These are phyloP conservation scores for Leuciscus idus DNA, from an alignment of 2,113 vertebrate species.

Conservation along the genomic window DNA sequence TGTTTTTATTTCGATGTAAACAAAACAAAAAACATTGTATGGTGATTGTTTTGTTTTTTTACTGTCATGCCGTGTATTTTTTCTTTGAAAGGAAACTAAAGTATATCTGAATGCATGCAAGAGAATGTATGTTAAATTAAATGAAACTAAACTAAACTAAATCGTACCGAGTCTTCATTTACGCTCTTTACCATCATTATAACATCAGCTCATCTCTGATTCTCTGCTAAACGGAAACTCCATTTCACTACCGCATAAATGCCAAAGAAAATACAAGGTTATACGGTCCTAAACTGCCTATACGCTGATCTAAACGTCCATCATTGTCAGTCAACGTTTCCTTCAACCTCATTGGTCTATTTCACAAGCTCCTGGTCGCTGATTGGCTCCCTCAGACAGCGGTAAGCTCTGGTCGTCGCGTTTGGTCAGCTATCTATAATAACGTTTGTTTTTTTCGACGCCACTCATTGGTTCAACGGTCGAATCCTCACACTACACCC, in stretches of 20 bases:
- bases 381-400: slow-evolving; percentile 46
- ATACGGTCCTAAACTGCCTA: neutral
- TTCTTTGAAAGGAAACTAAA: neutral
- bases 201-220: neutral
- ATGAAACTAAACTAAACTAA: slow-evolving; percentile 24
- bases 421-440: neutral
- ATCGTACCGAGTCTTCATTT: neutral
- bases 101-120: slow-evolving; percentile 31
- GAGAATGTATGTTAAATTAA: slow-evolving; percentile 30
- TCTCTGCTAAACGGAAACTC: neutral
- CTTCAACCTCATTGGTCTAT: slow-evolving; percentile 25
- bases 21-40: neutral
- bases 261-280: slow-evolving; percentile 1
- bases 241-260: neutral
- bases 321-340: slow-evolving; percentile 27
- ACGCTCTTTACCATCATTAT: neutral
- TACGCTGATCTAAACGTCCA: slow-evolving; percentile 17
- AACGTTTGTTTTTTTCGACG: neutral
- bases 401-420: neutral
- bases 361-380: neutral
- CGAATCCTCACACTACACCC: neutral
- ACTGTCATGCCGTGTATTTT: neutral
- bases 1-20: neutral
- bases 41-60: neutral
- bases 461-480: neutral